Evolutionary conservation across 2,888 invertebrate species (phyloP), one percentile per base, ranked within the genome.

Genomic region (Trichopria drosophilae): DNA sequence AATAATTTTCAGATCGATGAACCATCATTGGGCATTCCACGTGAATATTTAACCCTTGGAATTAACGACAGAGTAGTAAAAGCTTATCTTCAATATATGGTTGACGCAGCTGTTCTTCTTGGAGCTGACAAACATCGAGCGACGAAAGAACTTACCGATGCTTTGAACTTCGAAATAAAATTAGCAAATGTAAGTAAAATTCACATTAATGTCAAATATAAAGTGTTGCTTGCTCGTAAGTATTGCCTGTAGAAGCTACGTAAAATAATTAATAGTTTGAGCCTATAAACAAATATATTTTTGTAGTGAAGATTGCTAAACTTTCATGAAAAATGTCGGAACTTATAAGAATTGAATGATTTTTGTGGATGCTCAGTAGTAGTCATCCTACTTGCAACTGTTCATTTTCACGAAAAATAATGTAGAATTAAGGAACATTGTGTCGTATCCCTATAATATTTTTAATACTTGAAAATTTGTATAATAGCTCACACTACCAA

Each of bases 141-240:
- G 0, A 77, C 81, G 60, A 75, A 76, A 16, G 89, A 93, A 62
- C 81, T 94, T 53, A 81, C 78, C 46, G 85, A 88, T 41, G 88
- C 93, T 0, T 77, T 95, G 15, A 79, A 86, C 58, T 93, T 95
- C 67, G 94, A 95, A 80, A 90, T 88, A 54, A 80, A 83, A 60
- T 79, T 95, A 47, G 94, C 94, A 31, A 92, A 93, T 75, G 93
- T 94, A 79, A 85, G 85, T 79, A 51, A n/a, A n/a, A n/a, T n/a
- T n/a, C n/a, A n/a, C n/a, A n/a, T n/a, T n/a, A n/a, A n/a, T n/a
- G n/a, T n/a, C n/a, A n/a, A n/a, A n/a, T n/a, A n/a, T n/a, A n/a
- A n/a, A n/a, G n/a, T n/a, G n/a, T n/a, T n/a, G n/a, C n/a, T n/a
- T n/a, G n/a, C n/a, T n/a, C n/a, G n/a, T n/a, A n/a, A n/a, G n/a